Evolutionary conservation across 2,797 vertebrate genomes (phyloP), one percentile per base, ranked within the genome.

Genomic region (Parambassis ranga): DNA sequence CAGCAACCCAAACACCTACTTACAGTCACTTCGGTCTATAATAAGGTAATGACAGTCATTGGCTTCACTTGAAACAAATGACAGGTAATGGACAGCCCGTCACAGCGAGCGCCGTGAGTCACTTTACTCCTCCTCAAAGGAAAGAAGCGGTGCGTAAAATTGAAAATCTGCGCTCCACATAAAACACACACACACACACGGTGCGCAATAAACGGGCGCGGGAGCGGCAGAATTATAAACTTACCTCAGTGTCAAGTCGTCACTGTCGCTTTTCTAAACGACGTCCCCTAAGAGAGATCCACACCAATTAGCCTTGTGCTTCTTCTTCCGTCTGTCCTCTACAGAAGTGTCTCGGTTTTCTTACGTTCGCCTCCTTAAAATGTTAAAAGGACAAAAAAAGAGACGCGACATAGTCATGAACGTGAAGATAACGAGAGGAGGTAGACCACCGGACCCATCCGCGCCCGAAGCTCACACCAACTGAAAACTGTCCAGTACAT

Each of bases 401-500:
- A 59, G 60, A 31, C 37, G 42, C 35, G 28, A 39, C 37, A 24
- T 4, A 19, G 55, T 76, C 30, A 37, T 51, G 41, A 65, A 57
- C 63, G 57, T 27, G 32, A 60, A 24, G 20, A 68, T 31, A 36
- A 3, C 10, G 51, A 43, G 65, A 52, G 53, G 69, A 82, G 58
- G 57, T 47, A 60, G 56, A 66, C 43, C 71, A 15, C 57, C 58
- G 81, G 82, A 53, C 55, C 64, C 81, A 64, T 75, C 63, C 73
- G 63, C 76, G 58, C 59, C 67, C 58, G 48, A 15, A 68, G 72
- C 84, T 79, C 64, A 63, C 57, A 78, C 32, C 73, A 62, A 90
- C 73, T 90, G 89, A 86, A 77, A 85, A 42, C n/a, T 64, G 51
- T 77, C 84, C 83, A 65, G 74, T 74, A 70, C 86, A 77, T 88